Conservation (phyloP, 2,113 vertebrate species). For the Steatornis caripensis region DNA sequence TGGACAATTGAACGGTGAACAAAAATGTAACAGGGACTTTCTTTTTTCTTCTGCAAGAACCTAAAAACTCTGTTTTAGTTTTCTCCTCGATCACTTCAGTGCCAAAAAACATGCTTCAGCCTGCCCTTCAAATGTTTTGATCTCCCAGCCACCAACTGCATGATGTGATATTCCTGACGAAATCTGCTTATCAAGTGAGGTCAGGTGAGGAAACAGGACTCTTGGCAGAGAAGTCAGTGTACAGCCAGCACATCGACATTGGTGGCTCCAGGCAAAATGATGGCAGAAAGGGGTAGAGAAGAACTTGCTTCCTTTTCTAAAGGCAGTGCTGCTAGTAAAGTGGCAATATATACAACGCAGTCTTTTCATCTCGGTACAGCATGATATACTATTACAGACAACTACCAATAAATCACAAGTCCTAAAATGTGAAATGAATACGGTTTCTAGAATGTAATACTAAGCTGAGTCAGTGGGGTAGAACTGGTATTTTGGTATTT, state of each 20-base stretch:
- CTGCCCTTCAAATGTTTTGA: neutral
- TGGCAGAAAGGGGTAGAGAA: neutral
- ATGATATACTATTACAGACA: neutral
- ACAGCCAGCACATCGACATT: neutral
- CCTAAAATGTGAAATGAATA: neutral
- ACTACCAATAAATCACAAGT: neutral
- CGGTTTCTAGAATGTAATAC: neutral
- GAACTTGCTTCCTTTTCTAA: neutral
- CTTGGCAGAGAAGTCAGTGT: neutral
- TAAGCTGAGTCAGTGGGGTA: neutral
- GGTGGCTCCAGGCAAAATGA: neutral
- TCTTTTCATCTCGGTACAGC: neutral
- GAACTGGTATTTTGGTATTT: neutral
- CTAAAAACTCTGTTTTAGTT: neutral
- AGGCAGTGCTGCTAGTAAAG: neutral
- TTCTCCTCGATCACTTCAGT: neutral
- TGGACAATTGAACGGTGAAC: neutral
- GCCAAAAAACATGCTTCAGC: neutral
- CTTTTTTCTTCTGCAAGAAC: neutral
- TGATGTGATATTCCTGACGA: neutral
- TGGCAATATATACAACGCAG: neutral
- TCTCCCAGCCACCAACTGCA: neutral
- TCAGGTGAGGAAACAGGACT: neutral
- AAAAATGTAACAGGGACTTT: neutral
- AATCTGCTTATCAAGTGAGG: neutral